Base-by-base conservation (phyloP, 2,797 vertebrate species). In the Paedocypris micromegethes region DNA sequence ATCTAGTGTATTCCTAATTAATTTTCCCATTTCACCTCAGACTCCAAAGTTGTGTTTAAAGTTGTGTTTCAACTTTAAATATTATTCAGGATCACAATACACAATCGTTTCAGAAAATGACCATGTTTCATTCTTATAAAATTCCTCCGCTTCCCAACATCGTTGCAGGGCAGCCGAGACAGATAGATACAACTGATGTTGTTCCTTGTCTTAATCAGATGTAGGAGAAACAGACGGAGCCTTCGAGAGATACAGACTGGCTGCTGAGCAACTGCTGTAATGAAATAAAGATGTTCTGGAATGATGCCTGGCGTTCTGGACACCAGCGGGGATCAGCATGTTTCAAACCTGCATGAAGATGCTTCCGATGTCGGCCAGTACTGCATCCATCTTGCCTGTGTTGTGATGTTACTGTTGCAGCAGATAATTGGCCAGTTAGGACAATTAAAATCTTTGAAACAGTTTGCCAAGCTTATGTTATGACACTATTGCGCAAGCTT, bases 211-310 rank as follows among this genome's bases (percentile, higher is more conserved):
- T 66, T 73, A 75, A 78, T 78, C 70, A 72, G 74, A 78, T 72
- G 71, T 68, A 68, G 64, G 56, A 57, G 71, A 75, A 75, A 71
- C 78, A 77, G 73, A 70, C 55, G 71, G 70, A 71, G 73, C 62
- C 68, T 56, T 51, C 7, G 4, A 50, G 59, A 70, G 77, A 72
- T 68, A 64, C 62, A 70, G 49, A 56, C 75, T 41, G 78, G 58
- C 62, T 74, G 67, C 68, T 57, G 68, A 62, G 58, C 64, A 58
- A 56, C 73, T 70, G 70, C 55, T 54, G 46, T 77, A 74, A 75
- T 78, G 72, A 72, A 74, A 68, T 78, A 76, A 78, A 74, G 72
- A 74, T 78, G 77, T 78, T 67, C 65, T 76, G 77, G 77, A 78
- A 78, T 76, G 72, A 78, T 76, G 68, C 58, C 64, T 67, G 68